Evolutionary conservation across 2,888 invertebrate species (phyloP), one percentile per base, ranked within the genome.

Genomic region (Elysia crispata): DNA sequence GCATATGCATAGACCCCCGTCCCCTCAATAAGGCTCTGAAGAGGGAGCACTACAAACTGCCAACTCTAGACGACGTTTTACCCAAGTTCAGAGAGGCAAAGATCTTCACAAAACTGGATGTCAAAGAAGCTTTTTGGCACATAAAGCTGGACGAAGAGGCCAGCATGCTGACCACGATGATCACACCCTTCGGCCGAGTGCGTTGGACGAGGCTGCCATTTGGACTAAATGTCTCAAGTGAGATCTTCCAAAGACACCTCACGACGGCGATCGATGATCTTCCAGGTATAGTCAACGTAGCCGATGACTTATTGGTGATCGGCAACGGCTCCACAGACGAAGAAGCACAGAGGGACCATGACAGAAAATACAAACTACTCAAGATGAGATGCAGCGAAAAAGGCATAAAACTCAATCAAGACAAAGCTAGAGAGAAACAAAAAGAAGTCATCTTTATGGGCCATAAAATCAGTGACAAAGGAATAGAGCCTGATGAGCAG

Each of bases 111-210:
- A 85, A 86, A 72, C 79, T 86, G 0, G 82, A 80, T 75, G 23
- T 30, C 30, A 49, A 82, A 85, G 81, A 87, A 31, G 85, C 83
- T 30, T 86, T 79, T 66, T 86, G 84, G 83, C 85, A 85, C 62
- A 77, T 85, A 0, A 57, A 64, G 50, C 73, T 84, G 30, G 82
- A 85, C 72, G 67, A 83, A 62, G 76, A 83, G 49, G 84, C 82
- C 0, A 83, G 84, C 49, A 1, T 66, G 66, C 83, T n/a, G 57
- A 78, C 66, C 72, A 78, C 77, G n/a, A 77, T 86, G 84, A 86
- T 86, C 3, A 86, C 85, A 30, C 85, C 84, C 18, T 87, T 84
- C 80, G 84, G 86, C 3, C 76, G 84, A 23, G 84, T 72, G 67
- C 31, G 85, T 60, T 85, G 85, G 84, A 54, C 76, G 6, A 76